phyloP scores from a whole-genome alignment of 2,888 invertebrate genomes.

The Ligdia adustata region DNA sequence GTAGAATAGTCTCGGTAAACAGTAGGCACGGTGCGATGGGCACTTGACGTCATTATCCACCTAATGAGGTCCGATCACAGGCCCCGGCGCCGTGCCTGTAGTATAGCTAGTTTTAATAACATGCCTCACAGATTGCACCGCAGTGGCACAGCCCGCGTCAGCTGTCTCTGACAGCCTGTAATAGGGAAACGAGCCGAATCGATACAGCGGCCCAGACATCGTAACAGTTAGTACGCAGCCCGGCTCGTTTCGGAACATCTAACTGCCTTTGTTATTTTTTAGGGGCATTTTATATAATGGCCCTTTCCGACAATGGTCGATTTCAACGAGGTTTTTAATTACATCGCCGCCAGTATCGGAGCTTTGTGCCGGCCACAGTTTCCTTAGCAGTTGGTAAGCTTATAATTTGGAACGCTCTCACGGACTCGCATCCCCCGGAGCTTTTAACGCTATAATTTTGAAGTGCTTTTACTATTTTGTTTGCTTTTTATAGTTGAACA shows the following conservation, averaged over 20 bases:
- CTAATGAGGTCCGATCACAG: too few relatives aligned
- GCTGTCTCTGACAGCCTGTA: slow-evolving; percentile 54
- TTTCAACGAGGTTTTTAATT: slow-evolving; percentile 46
- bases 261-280: slow-evolving; percentile 41
- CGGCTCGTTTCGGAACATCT: slow-evolving; percentile 34
- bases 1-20: too few relatives aligned
- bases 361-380: slow-evolving; percentile 15
- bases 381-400: neutral
- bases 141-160: slow-evolving; percentile 39
- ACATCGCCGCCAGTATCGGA: slow-evolving; percentile 37
- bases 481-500: slow-evolving; percentile 24
- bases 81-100: too few relatives aligned
- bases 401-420: slow-evolving; percentile 24
- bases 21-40: too few relatives aligned
- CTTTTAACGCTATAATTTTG: slow-evolving; percentile 24
- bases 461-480: slow-evolving; percentile 24
- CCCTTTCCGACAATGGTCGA: slow-evolving; percentile 43
- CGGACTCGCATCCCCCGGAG: slow-evolving; percentile 24
- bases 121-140: slow-evolving; percentile 13
- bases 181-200: slow-evolving; percentile 55
- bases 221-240: neutral
- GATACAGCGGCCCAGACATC: slow-evolving; percentile 34
- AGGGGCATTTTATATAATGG: slow-evolving; percentile 50
- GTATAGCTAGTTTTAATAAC: slow-evolving; percentile 16
- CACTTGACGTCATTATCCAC: too few relatives aligned